phyloP scores from a whole-genome alignment of 2,797 vertebrate species.

The Amblyopsis hoosieri region DNA sequence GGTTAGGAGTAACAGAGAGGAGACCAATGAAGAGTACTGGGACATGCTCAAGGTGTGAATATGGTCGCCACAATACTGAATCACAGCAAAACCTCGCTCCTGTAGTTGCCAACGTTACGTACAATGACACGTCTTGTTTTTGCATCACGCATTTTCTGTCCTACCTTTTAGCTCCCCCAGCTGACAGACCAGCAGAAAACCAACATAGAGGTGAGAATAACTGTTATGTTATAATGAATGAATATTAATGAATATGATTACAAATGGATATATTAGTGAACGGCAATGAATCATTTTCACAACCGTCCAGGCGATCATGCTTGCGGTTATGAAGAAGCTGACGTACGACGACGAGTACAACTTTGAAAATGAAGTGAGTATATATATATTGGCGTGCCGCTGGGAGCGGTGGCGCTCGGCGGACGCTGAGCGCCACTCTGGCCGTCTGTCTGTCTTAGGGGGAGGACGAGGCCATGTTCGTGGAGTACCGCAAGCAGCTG shows the following conservation, averaged over 20 bases:
- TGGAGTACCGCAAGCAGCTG: constrained; percentile 97
- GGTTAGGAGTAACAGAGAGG: constrained; percentile 7
- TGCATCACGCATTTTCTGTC: background rate
- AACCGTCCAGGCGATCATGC: constrained; percentile 87
- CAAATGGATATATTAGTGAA: background rate
- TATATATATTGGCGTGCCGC: too few relatives aligned
- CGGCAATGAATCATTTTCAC: accelerated
- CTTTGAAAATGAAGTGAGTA: constrained; percentile 95
- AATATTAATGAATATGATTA: accelerated
- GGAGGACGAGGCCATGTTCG: constrained; percentile 99
- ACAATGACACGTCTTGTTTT: background rate
- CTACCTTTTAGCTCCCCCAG: constrained; percentile 80
- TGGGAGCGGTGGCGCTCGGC: accelerated
- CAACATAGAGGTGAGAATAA: constrained; percentile 87
- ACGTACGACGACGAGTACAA: constrained; percentile 99
- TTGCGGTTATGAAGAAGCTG: constrained; percentile 97
- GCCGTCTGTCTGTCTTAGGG: constrained; percentile 75
- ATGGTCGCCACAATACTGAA: background rate
- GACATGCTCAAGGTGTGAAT: constrained; percentile 12
- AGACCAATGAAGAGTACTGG: constrained; percentile 5
- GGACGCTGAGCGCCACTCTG: background rate
- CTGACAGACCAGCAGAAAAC: constrained; percentile 92
- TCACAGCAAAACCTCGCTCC: background rate
- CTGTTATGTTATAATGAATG: background rate
- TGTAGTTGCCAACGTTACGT: background rate